A percentile compares a stretch with the other conserved stretches of the same genome.
These are phyloP conservation scores for Martes flavigula DNA, from an alignment of 2,797 vertebrate genomes.

Conservation along the genomic window DNA sequence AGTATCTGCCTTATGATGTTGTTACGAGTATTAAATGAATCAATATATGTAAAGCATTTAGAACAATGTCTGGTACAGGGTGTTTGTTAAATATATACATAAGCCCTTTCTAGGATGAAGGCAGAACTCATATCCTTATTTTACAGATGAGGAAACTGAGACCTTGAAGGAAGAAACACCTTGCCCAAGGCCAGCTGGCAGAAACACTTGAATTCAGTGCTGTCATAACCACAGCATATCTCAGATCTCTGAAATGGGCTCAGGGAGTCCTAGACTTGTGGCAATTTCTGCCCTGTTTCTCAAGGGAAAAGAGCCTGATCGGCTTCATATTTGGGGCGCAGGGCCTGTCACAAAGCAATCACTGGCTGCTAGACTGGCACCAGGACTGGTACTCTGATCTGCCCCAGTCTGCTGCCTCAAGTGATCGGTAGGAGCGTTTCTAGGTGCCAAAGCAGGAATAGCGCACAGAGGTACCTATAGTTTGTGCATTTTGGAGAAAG, in stretches of 20 bases:
- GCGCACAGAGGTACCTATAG: background rate
- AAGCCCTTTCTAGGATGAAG: background rate
- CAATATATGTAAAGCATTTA: background rate
- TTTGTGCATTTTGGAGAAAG: background rate
- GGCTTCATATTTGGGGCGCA: background rate
- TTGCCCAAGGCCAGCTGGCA: background rate
- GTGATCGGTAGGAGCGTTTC: background rate
- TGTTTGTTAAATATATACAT: background rate
- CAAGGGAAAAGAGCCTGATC: background rate
- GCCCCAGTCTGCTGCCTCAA: background rate
- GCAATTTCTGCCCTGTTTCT: background rate
- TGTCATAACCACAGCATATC: background rate
- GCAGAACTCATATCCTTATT: background rate
- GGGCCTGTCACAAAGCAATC: background rate
- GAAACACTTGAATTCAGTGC: background rate
- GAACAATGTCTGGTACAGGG: background rate
- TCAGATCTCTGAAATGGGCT: background rate
- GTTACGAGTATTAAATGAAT: background rate
- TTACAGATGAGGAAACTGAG: background rate
- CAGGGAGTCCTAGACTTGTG: background rate
- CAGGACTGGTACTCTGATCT: background rate
- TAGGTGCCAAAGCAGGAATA: background rate
- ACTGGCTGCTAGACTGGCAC: background rate
- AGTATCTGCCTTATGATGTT: background rate
- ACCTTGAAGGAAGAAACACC: background rate